A percentile compares a stretch with the other conserved stretches of the same genome.
Evolutionary conservation across 2,888 invertebrate species (phyloP).

Genomic region (Drosophila subsilvestris): DNA sequence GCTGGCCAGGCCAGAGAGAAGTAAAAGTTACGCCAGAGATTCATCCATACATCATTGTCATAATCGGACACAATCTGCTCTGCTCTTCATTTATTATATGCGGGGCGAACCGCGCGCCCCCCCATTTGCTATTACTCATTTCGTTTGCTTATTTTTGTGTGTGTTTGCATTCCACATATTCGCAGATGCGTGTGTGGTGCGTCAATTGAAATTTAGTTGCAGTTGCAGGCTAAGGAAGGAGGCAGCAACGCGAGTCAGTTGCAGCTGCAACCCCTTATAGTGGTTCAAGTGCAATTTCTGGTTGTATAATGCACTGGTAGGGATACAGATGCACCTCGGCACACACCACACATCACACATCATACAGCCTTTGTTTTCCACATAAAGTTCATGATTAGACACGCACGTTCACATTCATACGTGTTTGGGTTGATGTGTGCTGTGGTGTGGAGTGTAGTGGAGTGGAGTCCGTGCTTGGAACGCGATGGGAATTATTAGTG

Average conservation of each 20-base stretch:
- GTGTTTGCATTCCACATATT: constrained; percentile 44
- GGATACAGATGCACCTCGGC: neutral
- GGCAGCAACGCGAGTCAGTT: constrained; percentile 4
- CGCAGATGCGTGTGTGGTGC: constrained; percentile 46
- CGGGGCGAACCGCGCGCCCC: constrained; percentile 21
- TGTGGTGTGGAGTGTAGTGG: constrained; percentile 4
- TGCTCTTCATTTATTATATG: constrained; percentile 37
- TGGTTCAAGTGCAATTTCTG: constrained; percentile 57
- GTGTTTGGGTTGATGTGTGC: constrained; percentile 31
- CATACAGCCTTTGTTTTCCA: constrained; percentile 9
- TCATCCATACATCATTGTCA: constrained; percentile 34
- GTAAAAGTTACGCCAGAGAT: constrained; percentile 32
- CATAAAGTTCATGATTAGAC: constrained; percentile 40
- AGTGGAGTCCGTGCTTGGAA: constrained; percentile 9
- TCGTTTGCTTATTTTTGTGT: constrained; percentile 44
- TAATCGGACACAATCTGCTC: constrained; percentile 45
- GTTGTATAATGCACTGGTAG: constrained; percentile 24
- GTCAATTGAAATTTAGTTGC: constrained; percentile 57
- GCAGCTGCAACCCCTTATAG: constrained; percentile 54
- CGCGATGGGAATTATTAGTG: constrained; percentile 20
- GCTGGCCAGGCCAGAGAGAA: constrained; percentile 24
- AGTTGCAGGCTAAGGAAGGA: constrained; percentile 13
- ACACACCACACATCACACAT: constrained; percentile 6
- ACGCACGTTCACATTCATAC: constrained; percentile 24
- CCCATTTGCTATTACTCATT: constrained; percentile 59